phyloP scores from a whole-genome alignment of 2,797 vertebrate genomes.

The Gallinago stenura region DNA sequence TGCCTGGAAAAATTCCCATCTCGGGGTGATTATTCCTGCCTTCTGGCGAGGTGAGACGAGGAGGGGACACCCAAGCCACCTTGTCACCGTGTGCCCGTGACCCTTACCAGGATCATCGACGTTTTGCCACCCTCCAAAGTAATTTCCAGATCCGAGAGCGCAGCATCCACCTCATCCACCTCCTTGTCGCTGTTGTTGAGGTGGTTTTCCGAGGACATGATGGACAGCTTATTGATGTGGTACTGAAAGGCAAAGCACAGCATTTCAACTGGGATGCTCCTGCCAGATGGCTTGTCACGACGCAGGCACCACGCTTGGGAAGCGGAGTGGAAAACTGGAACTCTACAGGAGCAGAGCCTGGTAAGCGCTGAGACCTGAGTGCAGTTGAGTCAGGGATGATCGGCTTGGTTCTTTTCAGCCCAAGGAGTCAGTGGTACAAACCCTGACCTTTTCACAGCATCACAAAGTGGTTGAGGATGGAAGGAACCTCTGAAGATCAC shows the following conservation, averaged over 20 bases:
- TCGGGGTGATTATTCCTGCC: not conserved
- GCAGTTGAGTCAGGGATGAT: not conserved
- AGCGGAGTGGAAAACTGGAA: rapidly evolving
- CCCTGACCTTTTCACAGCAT: not conserved
- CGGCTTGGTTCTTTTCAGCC: not conserved
- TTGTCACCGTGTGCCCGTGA: not conserved
- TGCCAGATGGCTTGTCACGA: rapidly evolving
- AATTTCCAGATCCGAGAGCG: conserved; percentile 96
- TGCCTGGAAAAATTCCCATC: not conserved
- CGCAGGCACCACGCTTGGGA: rapidly evolving
- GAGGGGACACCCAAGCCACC: not conserved
- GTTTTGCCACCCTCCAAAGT: conserved; percentile 98
- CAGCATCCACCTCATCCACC: conserved; percentile 97
- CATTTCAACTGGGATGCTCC: not conserved
- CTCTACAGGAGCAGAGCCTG: not conserved
- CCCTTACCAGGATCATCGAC: conserved; percentile 91
- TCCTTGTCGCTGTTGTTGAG: conserved; percentile 99
- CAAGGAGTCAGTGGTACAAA: not conserved
- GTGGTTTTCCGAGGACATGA: conserved; percentile 99
- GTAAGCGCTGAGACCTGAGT: rapidly evolving
- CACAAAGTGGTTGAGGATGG: not conserved
- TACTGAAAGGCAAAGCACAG: conserved; percentile 84
- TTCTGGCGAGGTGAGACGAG: rapidly evolving
- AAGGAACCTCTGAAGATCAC: not conserved
- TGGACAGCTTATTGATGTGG: conserved; percentile 98